Evolutionary conservation across 2,888 invertebrate genomes (phyloP).

Genomic region (Loripinus fragilis): DNA sequence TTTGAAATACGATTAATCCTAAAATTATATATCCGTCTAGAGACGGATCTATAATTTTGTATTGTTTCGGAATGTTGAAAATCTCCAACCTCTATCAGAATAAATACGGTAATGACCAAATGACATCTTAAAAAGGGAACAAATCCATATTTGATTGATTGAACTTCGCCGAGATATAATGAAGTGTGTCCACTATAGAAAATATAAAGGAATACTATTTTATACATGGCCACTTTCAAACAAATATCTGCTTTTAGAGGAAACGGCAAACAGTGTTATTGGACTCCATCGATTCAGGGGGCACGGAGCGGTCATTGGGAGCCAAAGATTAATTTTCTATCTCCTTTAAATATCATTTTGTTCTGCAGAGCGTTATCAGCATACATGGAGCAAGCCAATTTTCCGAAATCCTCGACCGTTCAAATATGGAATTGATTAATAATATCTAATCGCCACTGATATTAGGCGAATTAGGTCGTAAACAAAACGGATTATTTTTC

Average conservation of each 20-base stretch:
- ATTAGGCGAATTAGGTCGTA: no score
- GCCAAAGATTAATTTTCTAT: conserved; percentile 15
- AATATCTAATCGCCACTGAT: background rate
- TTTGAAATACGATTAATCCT: no score
- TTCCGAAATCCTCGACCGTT: background rate
- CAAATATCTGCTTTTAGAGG: conserved; percentile 1
- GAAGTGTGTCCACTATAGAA: background rate
- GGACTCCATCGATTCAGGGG: background rate
- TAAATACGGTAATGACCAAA: no score
- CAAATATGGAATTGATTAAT: background rate
- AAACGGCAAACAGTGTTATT: background rate
- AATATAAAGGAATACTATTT: background rate
- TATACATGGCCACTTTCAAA: background rate
- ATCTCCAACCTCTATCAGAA: no score
- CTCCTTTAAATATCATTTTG: conserved; percentile 12
- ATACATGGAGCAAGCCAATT: background rate
- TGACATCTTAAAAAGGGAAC: no score
- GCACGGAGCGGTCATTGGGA: background rate
- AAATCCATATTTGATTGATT: background rate
- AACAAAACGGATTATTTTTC: no score
- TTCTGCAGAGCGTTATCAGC: background rate
- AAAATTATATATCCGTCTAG: no score
- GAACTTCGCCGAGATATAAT: background rate
- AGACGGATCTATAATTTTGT: no score
- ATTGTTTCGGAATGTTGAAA: no score